A percentile compares a stretch with the other conserved stretches of the same genome.
phyloP scores from a whole-genome alignment of 2,888 invertebrate species.

The Mallateleia sp. region DNA sequence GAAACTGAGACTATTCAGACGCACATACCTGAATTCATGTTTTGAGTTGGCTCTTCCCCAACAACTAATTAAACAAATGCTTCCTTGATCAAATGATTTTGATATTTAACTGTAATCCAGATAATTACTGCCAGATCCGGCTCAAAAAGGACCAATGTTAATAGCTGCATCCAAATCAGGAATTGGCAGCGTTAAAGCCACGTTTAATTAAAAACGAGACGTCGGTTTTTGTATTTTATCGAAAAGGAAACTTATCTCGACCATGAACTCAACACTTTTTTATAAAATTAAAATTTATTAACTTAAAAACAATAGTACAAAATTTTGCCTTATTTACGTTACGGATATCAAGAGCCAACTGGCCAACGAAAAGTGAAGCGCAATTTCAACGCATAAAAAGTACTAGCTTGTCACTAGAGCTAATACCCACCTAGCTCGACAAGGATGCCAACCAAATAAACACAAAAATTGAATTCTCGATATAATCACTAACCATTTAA shows the following conservation, averaged over 20 bases:
- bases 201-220: too few relatives aligned
- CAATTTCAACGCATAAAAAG: too few relatives aligned
- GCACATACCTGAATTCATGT: neutral
- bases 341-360: neutral
- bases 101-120: slow-evolving; percentile 8
- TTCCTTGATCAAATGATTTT: too few relatives aligned
- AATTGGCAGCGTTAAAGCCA: too few relatives aligned
- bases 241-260: too few relatives aligned
- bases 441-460: neutral
- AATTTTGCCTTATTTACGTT: neutral
- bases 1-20: neutral
- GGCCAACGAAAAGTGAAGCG: too few relatives aligned
- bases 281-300: neutral
- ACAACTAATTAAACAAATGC: slow-evolving; percentile 9
- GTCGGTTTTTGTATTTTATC: too few relatives aligned
- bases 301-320: neutral
- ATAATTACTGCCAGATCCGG: neutral
- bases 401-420: too few relatives aligned
- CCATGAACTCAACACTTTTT: too few relatives aligned
- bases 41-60: slow-evolving; percentile 8
- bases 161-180: too few relatives aligned
- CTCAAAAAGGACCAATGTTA: too few relatives aligned
- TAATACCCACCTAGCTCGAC: too few relatives aligned
- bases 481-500: neutral
- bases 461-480: neutral